A percentile compares a stretch with the other conserved stretches of the same genome.
Evolutionary conservation across 2,888 invertebrate genomes (phyloP).

Genomic region (Conops quadrifasciatus): DNA sequence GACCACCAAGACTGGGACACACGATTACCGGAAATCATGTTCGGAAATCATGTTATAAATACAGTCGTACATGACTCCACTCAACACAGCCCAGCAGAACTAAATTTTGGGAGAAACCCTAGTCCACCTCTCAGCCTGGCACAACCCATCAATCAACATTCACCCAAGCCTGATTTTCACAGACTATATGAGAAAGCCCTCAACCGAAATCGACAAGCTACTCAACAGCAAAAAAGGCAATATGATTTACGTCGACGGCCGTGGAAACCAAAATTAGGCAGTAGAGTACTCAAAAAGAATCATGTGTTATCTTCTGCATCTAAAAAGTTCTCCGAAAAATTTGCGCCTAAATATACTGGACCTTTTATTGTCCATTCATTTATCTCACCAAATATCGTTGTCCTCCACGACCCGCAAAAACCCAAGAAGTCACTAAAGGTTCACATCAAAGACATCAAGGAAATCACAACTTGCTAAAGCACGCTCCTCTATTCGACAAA

Average conservation of each 20-base stretch:
- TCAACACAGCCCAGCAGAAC: not conserved
- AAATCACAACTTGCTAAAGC: too few species aligned
- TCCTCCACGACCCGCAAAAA: too few species aligned
- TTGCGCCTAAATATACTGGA: conserved; percentile 1
- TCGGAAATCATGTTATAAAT: too few species aligned
- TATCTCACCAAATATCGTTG: not conserved
- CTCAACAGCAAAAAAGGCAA: not conserved
- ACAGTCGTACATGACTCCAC: not conserved
- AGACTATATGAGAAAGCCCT: not conserved
- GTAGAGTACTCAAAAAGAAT: not conserved
- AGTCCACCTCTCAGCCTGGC: not conserved
- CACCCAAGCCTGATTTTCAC: not conserved
- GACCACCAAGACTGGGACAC: not conserved
- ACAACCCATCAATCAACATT: not conserved
- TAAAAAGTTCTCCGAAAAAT: not conserved
- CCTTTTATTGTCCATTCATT: not conserved
- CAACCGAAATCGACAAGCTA: not conserved
- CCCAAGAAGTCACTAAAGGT: too few species aligned
- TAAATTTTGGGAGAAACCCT: not conserved
- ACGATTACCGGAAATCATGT: too few species aligned
- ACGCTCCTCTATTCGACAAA: too few species aligned
- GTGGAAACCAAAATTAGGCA: not conserved
- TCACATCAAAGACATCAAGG: too few species aligned
- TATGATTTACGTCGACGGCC: not conserved
- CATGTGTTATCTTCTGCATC: not conserved